These are phyloP conservation scores for Grapholita molesta DNA, from an alignment of 1,140 invertebrate genomes.

Conservation along the genomic window DNA sequence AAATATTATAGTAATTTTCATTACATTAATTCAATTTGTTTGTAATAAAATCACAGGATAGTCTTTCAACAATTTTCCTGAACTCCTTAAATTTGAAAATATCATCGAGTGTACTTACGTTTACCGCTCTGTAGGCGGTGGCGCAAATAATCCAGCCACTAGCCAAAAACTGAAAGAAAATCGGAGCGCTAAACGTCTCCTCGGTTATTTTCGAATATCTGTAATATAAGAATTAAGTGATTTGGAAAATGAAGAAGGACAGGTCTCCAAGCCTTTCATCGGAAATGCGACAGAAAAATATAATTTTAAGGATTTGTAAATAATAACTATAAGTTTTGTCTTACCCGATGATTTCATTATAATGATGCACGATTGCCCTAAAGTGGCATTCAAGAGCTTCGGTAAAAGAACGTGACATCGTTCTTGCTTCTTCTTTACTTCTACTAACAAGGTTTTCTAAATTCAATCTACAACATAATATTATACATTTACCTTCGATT, in stretches of 20 bases:
- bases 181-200: slow-evolving; percentile 42
- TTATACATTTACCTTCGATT: background rate
- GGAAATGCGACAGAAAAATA: too few relatives aligned
- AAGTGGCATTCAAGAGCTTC: slow-evolving; percentile 29
- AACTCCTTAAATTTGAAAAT: too few relatives aligned
- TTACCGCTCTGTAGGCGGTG: slow-evolving; percentile 48
- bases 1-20: too few relatives aligned
- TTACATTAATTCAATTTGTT: too few relatives aligned
- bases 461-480: slow-evolving; percentile 37
- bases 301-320: background rate
- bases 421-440: slow-evolving; percentile 33
- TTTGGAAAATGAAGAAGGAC: too few relatives aligned
- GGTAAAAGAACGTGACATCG: slow-evolving; percentile 18
- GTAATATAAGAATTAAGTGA: slow-evolving; percentile 11
- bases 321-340: slow-evolving; percentile 15
- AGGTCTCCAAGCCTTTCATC: too few relatives aligned
- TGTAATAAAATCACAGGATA: too few relatives aligned
- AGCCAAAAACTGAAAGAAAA: slow-evolving; percentile 48
- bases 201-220: slow-evolving; percentile 45
- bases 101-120: slow-evolving; percentile 45
- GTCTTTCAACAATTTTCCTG: too few relatives aligned
- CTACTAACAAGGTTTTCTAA: slow-evolving; percentile 37
- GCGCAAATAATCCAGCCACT: slow-evolving; percentile 57
- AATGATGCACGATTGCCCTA: slow-evolving; percentile 42
- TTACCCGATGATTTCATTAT: slow-evolving; percentile 50